Base-by-base conservation (phyloP, 2,797 vertebrate genomes). In the Falco biarmicus region DNA sequence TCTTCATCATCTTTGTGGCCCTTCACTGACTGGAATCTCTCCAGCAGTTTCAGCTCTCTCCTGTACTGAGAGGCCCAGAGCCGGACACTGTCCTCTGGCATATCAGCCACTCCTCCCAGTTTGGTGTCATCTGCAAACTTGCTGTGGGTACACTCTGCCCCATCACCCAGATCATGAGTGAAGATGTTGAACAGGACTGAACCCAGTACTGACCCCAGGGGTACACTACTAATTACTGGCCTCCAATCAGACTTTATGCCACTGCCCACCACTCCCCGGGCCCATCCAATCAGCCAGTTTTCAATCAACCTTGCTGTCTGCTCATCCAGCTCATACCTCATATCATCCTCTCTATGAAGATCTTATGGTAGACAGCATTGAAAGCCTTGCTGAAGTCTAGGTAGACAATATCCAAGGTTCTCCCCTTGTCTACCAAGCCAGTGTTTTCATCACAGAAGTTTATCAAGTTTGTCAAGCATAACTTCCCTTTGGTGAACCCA, bases 261-360 rank as follows among this genome's bases (percentile, higher is more conserved):
- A 45, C 43, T 45, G 43, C 17, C 16, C 43, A 45, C 43, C 43
- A 45, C 41, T 8, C 15, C 17, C 17, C 43, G 7, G 16, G 43
- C 43, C 43, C 43, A 45, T 45, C 43, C 43, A 45, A 16, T 45
- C 64, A 71, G 57, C 6, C 25, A 60, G 14, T 26, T 71, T 75
- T 79, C 61, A 48, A 9, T 1, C 0, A 0, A 59, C 5, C 13
- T 75, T 1, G 0, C 28, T 25, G 20, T n/a, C 48, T 74, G 31
- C 41, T 63, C 37, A n/a, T 63, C 11, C 11, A 85, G 53, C 14
- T 11, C n/a, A 26, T 14, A 56, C 9, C 34, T 45, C 63, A 53
- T 26, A 50, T n/a, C 17, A 29, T 28, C 29, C 22, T n/a, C 56
- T 60, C 41, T 10, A 20, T 3, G 4, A 65, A 76, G 22, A 39